Conservation (phyloP, 2,113 vertebrate species). For the Pteropus alecto region DNA sequence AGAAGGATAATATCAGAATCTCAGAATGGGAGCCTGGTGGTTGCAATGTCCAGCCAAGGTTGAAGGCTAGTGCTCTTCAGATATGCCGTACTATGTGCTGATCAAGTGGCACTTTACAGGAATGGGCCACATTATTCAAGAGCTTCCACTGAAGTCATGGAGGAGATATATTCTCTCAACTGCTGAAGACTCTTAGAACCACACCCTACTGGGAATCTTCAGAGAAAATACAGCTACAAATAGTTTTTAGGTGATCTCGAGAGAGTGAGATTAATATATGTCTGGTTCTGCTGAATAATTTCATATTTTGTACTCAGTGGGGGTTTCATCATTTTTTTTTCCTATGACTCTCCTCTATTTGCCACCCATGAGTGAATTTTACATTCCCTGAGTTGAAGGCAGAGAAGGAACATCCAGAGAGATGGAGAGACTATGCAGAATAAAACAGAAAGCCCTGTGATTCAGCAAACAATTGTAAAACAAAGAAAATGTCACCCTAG, state of each 20-base stretch:
- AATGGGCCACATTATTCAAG: background rate
- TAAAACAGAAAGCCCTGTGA: slow-evolving; percentile 69
- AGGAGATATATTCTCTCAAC: background rate
- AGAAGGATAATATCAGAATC: background rate
- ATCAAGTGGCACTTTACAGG: background rate
- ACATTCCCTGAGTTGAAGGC: slow-evolving; percentile 50
- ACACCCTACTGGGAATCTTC: background rate
- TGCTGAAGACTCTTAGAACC: background rate
- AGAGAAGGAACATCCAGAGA: slow-evolving; percentile 64
- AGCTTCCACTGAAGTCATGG: background rate
- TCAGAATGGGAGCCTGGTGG: background rate
- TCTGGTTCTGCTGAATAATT: slow-evolving; percentile 30
- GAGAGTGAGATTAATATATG: slow-evolving; percentile 23
- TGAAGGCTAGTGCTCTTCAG: background rate
- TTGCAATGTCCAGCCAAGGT: background rate
- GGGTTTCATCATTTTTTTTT: background rate
- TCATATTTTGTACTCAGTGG: slow-evolving; percentile 49
- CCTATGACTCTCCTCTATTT: background rate
- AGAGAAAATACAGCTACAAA: background rate
- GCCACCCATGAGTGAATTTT: slow-evolving; percentile 46
- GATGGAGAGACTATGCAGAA: slow-evolving; percentile 62
- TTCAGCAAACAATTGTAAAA: slow-evolving; percentile 70
- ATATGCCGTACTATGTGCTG: background rate
- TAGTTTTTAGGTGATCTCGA: background rate
- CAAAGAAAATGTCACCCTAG: slow-evolving; percentile 64